Evolutionary conservation across 2,888 invertebrate species (phyloP), one percentile per base, ranked within the genome.

Genomic region (Limnephilus rhombicus): DNA sequence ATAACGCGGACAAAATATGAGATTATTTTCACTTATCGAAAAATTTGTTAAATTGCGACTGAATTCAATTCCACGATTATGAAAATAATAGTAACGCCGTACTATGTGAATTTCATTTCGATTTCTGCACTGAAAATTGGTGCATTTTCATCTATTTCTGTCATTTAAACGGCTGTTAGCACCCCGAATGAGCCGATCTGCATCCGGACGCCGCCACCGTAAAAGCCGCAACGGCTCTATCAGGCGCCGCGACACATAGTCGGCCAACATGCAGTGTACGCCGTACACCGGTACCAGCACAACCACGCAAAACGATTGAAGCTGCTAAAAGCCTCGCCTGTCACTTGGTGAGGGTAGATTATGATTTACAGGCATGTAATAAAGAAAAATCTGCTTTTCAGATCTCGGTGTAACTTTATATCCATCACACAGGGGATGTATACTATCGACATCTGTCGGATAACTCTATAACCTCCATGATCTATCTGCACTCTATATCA

Each of bases 161-260:
- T n/a, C 68, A n/a, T 68, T 68, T 68, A 68, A 68, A 68, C 68
- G 68, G 68, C 68, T 68, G 68, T 68, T 68, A 68, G 68, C 68
- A 9, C 68, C 24, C 24, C n/a, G 68, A 68, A 68, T n/a, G 68
- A 68, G 68, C 7, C 68, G 68, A 68, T 24, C 68, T 68, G 68
- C n/a, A 68, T 68, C 68, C 68, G 68, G 68, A 2, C 18, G n/a
- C 68, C 68, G 24, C 68, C 68, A 68, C 24, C 68, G 68, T 68
- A 68, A 68, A 68, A 24, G 68, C 68, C 24, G n/a, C 68, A 68
- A 68, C 9, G 24, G 24, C 68, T 68, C 68, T 24, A n/a, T 7
- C 24, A n/a, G 24, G 24, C 68, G 24, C n/a, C 24, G 68, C 18
- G 18, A 68, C 18, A 18, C 24, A 68, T 5, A 68, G 68, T 15